phyloP scores from a whole-genome alignment of 2,797 vertebrate genomes.

The Darevskia nairensis region DNA sequence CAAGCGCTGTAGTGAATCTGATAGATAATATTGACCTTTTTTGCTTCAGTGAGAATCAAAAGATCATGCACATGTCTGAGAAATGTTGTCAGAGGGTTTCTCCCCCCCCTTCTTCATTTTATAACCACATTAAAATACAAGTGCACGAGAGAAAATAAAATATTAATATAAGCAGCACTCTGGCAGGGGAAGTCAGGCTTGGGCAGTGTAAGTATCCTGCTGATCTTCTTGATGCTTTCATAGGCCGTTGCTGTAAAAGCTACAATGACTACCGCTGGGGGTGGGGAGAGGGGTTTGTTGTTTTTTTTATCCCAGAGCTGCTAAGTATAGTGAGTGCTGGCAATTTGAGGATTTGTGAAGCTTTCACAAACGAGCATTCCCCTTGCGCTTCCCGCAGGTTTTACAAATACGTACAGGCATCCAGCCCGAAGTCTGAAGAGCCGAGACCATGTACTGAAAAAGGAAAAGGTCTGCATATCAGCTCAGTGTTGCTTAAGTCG shows the following conservation, averaged over 20 bases:
- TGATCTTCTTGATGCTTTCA: conserved; percentile 5
- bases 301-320: not conserved
- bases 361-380: not conserved
- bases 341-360: conserved; percentile 13
- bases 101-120: not conserved
- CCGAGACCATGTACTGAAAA: conserved; percentile 1
- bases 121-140: conserved; percentile 17
- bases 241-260: not conserved
- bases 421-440: not conserved
- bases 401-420: not conserved
- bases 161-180: conserved; percentile 6
- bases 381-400: not conserved
- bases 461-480: not conserved
- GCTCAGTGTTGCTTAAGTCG: not conserved
- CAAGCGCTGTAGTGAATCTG: not conserved
- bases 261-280: not conserved
- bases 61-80: not conserved
- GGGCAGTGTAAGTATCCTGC: not conserved
- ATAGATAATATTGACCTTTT: not conserved
- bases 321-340: not conserved
- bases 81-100: not conserved
- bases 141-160: not conserved
- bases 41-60: not conserved
- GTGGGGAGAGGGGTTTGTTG: not conserved
- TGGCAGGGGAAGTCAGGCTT: not conserved